Evolutionary conservation across 2,888 invertebrate species (phyloP).

Genomic region (Leptura quadrifasciata): DNA sequence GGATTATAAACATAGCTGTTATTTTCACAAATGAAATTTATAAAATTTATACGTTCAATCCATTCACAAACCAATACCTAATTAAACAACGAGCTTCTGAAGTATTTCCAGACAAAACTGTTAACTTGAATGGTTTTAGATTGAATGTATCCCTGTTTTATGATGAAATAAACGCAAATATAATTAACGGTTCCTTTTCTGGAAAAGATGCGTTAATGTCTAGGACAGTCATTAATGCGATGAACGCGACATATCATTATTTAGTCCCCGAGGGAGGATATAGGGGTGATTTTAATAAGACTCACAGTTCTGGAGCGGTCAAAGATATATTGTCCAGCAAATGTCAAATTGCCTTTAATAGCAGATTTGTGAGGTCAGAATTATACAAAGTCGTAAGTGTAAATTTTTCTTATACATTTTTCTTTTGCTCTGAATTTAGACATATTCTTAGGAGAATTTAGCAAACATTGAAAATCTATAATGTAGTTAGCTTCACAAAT

Average conservation of each 20-base stretch:
- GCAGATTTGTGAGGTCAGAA: not conserved
- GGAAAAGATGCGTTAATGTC: constrained; percentile 17
- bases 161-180: not conserved
- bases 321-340: not conserved
- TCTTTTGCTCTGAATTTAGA: too few species aligned
- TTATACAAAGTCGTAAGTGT: constrained; percentile 12
- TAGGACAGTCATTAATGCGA: not conserved
- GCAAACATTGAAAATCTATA: too few species aligned
- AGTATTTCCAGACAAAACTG: constrained; percentile 19
- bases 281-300: not conserved
- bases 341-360: constrained; percentile 23
- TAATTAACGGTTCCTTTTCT: not conserved
- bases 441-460: too few species aligned
- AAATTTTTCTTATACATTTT: not conserved
- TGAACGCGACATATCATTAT: constrained; percentile 8
- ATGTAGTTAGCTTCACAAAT: too few species aligned
- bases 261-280: not conserved
- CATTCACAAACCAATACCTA: not conserved
- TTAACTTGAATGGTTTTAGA: constrained; percentile 6
- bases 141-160: constrained; percentile 25
- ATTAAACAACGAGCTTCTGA: not conserved
- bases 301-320: not conserved
- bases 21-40: not conserved
- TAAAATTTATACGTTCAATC: constrained; percentile 25
- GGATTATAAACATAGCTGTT: constrained; percentile 23